Base-by-base conservation (phyloP, 2,888 invertebrate genomes). In the Trilocha varians region DNA sequence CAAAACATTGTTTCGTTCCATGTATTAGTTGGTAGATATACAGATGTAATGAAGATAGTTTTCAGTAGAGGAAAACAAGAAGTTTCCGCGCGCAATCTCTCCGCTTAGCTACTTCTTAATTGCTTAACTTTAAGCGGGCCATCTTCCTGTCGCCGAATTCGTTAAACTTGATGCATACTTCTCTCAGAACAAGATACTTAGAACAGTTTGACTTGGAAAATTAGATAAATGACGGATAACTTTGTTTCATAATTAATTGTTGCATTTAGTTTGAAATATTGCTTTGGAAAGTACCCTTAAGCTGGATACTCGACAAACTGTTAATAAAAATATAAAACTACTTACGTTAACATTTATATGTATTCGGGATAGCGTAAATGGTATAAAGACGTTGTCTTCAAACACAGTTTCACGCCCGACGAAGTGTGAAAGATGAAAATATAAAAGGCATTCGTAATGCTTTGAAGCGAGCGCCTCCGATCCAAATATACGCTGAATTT, bases 31-130 rank as follows among this genome's bases (percentile, higher is more conserved):
- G 53, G 51, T 53, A 62, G 57, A 67, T 68, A 67, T 65, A 70
- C 63, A 68, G 60, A 69, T 62, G 76, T 78, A 82, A 80, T 78
- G 76, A 74, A 80, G 80, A 79, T 80, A 82, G 83, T 85, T 84
- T 78, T 72, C 65, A 70, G 67, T 65, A 44, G 38, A 59, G 74
- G 75, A 72, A 78, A 78, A 78, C 80, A 78, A 74, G 65, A 75
- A 85, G 72, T 80, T 80, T 55, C 59, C 62, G 60, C 64, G 67
- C 72, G 75, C 78, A 79, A 80, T 78, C 80, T 73, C 70, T 63
- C 60, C 65, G 68, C 70, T 72, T 69, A 70, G 73, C 65, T 73
- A 69, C 78, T 76, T 77, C 78, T 77, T 84, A 84, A 84, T 83
- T 85, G 76, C 79, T 73, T 74, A 77, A 84, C 78, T 85, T 85